Conservation (phyloP, 2,797 vertebrate genomes). For the Acanthopagrus latus region DNA sequence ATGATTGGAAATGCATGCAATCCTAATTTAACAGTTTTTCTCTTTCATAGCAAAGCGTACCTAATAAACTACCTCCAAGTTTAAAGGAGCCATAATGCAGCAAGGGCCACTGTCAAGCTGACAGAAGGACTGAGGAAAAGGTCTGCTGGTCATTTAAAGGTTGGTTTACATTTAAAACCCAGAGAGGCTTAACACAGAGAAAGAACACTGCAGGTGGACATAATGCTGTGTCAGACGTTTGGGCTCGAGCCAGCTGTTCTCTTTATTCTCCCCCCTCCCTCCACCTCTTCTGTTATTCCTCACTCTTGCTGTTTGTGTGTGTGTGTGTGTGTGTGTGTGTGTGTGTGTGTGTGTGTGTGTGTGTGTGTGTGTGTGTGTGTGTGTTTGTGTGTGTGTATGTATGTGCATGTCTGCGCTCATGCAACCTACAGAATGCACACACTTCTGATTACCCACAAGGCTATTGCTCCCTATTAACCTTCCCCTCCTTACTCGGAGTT, state of each 20-base stretch:
- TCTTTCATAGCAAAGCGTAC: constrained; percentile 16
- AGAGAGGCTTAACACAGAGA: constrained; percentile 50
- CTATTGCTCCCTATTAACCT: constrained; percentile 77
- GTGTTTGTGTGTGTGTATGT: constrained; percentile 29
- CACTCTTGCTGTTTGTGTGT: constrained; percentile 5
- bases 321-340: constrained; percentile 29
- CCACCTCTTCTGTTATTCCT: constrained; percentile 21
- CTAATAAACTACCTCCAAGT: constrained; percentile 37
- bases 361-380: constrained; percentile 31
- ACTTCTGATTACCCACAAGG: constrained; percentile 68
- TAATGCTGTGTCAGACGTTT: constrained; percentile 75
- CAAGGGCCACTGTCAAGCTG: constrained; percentile 28
- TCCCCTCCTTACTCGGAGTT: constrained; percentile 61
- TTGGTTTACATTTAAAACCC: constrained; percentile 71
- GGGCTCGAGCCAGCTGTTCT: constrained; percentile 68
- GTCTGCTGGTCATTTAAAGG: constrained; percentile 69
- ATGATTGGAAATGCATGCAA: neutral
- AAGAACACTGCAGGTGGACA: constrained; percentile 72
- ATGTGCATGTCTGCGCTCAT: constrained; percentile 51
- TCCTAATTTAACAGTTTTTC: constrained; percentile 17
- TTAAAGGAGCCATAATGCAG: constrained; percentile 19
- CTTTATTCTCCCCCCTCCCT: constrained; percentile 21
- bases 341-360: constrained; percentile 31
- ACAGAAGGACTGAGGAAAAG: constrained; percentile 48
- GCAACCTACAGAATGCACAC: constrained; percentile 58